These are phyloP conservation scores for Palythoa grandiflora DNA, from an alignment of 92 coral and sea anemone species.

Conservation along the genomic window DNA sequence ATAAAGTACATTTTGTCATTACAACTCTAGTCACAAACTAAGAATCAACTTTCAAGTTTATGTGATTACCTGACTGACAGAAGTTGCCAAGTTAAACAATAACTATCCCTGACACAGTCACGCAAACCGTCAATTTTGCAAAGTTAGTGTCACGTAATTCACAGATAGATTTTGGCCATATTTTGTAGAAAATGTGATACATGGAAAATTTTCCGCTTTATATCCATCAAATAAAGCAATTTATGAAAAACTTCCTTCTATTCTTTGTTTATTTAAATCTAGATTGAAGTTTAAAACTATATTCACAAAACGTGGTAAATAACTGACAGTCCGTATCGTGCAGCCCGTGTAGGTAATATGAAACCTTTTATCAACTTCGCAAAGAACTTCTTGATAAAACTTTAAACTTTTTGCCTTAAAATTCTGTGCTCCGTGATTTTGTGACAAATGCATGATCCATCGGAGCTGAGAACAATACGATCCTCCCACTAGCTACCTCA, in stretches of 20 bases:
- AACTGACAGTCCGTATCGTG: background rate
- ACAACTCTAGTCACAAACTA: background rate
- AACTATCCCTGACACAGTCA: background rate
- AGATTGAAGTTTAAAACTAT: background rate
- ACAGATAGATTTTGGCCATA: background rate
- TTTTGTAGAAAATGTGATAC: background rate
- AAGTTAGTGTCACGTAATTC: background rate
- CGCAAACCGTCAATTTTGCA: background rate
- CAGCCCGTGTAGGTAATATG: no score
- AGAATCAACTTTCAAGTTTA: background rate
- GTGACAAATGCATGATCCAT: background rate
- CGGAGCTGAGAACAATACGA: background rate
- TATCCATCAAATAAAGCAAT: background rate
- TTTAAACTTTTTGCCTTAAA: no score
- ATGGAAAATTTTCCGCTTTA: background rate
- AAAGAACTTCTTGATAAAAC: no score
- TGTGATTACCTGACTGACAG: no score
- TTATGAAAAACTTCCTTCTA: background rate
- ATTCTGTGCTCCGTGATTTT: background rate
- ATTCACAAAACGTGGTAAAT: background rate
- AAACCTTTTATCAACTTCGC: no score
- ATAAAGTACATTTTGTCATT: background rate
- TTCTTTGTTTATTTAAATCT: background rate
- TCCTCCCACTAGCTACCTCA: background rate
- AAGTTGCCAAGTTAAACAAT: background rate